Evolutionary conservation across 2,888 invertebrate genomes (phyloP), one percentile per base, ranked within the genome.

Genomic region (Trissolcus japonicus): DNA sequence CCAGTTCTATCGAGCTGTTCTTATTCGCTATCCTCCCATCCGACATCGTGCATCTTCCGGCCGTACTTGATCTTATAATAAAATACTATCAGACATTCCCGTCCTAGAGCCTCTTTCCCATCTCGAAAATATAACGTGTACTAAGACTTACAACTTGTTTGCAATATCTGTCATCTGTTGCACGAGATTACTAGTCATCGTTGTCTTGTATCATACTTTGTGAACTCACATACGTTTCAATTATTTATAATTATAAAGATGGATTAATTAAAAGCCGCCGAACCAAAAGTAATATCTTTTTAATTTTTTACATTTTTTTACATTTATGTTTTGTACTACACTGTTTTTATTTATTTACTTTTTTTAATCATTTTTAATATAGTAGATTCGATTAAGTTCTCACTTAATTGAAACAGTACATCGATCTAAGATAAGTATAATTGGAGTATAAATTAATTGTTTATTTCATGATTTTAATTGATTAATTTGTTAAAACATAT

Each of bases 11-110:
- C 68, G 69, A 76, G 75, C 72, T 66, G 72, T 78, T 77, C 74
- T 79, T 76, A 71, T 74, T 63, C 67, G 66, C 67, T 66, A 66
- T 78, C 73, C 79, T 75, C 78, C 68, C 60, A 75, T 71, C 73
- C 78, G 54, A 43, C 71, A 56, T 63, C 73, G 69, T 77, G 74
- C 74, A 69, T 78, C 78, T 68, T 60, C 59, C 69, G 66, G 75
- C 75, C 78, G 80, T 77, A 78, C 79, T 80, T 80, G 81, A 82
- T 76, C 78, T 82, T 83, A 80, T 80, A 81, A 82, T 80, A 82
- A 81, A 80, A 82, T 72, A 79, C 72, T 80, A 80, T 80, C 79
- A 78, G 74, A 65, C 69, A 63, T 80, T 67, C 75, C 76, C 79
- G 81, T 82, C 81, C 81, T 78, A 57, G 56, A 62, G 77, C 79